Evolutionary conservation across 2,797 vertebrate species (phyloP).

Genomic region (Gobio occitaniae): DNA sequence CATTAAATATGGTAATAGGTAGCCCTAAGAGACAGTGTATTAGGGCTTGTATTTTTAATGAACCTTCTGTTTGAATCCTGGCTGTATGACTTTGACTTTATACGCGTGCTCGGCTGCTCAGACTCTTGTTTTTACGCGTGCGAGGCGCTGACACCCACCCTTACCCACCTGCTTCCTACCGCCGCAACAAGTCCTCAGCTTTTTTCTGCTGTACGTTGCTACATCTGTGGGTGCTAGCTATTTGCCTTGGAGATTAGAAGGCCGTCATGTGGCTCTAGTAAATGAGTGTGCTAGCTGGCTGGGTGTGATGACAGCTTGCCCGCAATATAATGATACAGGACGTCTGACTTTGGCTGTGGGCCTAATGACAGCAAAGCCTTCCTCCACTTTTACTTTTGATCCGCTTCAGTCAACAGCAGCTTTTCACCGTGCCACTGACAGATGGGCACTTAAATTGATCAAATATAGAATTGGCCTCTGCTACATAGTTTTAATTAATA

Average conservation of each 20-base stretch:
- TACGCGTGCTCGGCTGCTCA: background rate
- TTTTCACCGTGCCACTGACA: conserved; percentile 65
- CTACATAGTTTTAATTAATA: conserved; percentile 67
- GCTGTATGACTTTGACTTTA: conserved; percentile 43
- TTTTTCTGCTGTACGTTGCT: conserved; percentile 34
- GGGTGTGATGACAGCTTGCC: conserved; percentile 61
- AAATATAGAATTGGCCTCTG: conserved; percentile 68
- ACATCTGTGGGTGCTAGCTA: conserved; percentile 55
- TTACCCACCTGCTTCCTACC: conserved; percentile 25
- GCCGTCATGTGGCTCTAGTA: conserved; percentile 59
- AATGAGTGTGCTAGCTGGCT: conserved; percentile 55
- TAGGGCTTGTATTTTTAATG: conserved; percentile 67
- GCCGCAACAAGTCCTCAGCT: conserved; percentile 11
- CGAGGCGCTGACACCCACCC: conserved; percentile 20
- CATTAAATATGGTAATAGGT: conserved; percentile 69
- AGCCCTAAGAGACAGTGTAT: conserved; percentile 65
- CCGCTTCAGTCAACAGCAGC: conserved; percentile 63
- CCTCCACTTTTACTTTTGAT: conserved; percentile 66
- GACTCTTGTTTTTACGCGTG: conserved; percentile 33
- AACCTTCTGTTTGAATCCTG: conserved; percentile 65
- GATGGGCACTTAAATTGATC: conserved; percentile 68
- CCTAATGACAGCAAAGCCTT: conserved; percentile 68
- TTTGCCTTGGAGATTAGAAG: conserved; percentile 67
- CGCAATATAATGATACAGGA: conserved; percentile 59
- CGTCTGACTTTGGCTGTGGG: conserved; percentile 58